Evolutionary conservation across 2,113 vertebrate genomes (phyloP).

Genomic region (Antigone vipio): DNA sequence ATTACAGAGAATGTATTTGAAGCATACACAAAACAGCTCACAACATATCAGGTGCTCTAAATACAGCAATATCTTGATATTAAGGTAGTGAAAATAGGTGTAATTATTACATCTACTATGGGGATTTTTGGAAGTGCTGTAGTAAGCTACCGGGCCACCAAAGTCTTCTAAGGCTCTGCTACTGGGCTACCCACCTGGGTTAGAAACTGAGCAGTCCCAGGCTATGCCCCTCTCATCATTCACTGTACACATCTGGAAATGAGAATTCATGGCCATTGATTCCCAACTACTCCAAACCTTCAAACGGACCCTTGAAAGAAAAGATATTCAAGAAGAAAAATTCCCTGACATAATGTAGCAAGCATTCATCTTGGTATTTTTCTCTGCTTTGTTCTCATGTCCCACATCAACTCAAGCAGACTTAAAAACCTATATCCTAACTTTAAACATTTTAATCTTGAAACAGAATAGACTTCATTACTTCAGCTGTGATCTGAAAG

Average conservation of each 20-base stretch:
- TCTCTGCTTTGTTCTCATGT: neutral
- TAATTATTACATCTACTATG: neutral
- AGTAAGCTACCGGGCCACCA: neutral
- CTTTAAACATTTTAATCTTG: neutral
- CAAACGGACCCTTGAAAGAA: neutral
- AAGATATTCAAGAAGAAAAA: neutral
- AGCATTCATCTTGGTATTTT: neutral
- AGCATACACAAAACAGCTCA: neutral
- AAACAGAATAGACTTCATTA: neutral
- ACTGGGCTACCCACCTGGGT: neutral
- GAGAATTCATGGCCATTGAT: rapidly evolving
- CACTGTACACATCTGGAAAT: neutral
- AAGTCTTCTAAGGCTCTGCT: neutral
- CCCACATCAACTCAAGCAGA: neutral
- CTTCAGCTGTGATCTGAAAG: neutral
- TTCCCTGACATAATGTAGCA: neutral
- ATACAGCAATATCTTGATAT: neutral
- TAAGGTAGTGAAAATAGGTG: neutral
- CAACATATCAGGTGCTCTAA: neutral
- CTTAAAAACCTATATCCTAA: neutral
- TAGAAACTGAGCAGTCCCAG: neutral
- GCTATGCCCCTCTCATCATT: neutral
- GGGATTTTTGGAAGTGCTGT: neutral
- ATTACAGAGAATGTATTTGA: neutral
- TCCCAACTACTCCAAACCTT: neutral